Base-by-base conservation (phyloP, 2,888 invertebrate species). In the Mayetiola destructor region DNA sequence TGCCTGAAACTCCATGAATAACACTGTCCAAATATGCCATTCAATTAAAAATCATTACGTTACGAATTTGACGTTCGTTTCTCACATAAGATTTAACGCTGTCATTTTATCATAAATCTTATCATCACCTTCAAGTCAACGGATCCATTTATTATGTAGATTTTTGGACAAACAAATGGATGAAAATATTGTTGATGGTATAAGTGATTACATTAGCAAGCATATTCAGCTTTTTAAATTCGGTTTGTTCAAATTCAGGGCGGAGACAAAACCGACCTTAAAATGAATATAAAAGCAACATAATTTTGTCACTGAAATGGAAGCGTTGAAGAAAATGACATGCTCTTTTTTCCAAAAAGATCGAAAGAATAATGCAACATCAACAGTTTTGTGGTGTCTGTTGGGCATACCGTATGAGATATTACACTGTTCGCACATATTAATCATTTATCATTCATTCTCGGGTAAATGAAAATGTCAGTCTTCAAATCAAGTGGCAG, bases 401-500 rank as follows among this genome's bases (percentile, higher is more conserved):
- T 9, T 39, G 6, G 27, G 27, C n/a, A 27, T n/a, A 27, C n/a
- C n/a, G n/a, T n/a, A n/a, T n/a, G n/a, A n/a, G 8, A 27, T 48
- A 48, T 3, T 10, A 16, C 23, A 9, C 27, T n/a, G 27, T 27
- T 27, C 27, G 23, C 48, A 48, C n/a, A 48, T 48, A 48, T 48
- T 48, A 48, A 48, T 48, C 48, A 48, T 48, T 48, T 48, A 48
- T 48, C 27, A 27, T 48, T 48, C 27, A 48, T 48, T 48, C 27
- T 27, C 27, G 48, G 48, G 27, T n/a, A 48, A 48, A 48, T 48
- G 48, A 48, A 48, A 48, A 48, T 48, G 48, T 48, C 48, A 48
- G 23, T 48, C 27, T 27, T 48, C 48, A 48, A 23, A 48, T 27
- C 6, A 27, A 14, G n/a, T 9, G 27, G 48, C 23, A 14, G n/a